A percentile compares a stretch with the other conserved stretches of the same genome.
Conservation (phyloP, 2,113 vertebrate genomes). For the Cyprinus carpio region DNA sequence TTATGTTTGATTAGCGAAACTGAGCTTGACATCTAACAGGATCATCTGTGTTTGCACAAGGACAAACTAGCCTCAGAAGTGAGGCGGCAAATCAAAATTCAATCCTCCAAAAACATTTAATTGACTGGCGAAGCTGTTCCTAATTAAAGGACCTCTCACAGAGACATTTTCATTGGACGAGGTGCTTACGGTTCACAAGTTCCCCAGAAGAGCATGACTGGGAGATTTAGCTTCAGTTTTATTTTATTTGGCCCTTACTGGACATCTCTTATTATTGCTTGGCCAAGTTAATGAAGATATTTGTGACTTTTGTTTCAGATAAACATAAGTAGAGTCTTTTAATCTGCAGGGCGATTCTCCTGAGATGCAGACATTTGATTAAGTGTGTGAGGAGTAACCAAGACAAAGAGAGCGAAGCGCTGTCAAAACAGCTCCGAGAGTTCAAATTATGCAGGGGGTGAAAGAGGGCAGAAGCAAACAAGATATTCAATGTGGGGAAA, state of each 20-base stretch:
- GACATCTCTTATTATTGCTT: constrained; percentile 62
- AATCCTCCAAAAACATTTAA: constrained; percentile 32
- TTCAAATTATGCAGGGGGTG: constrained; percentile 4
- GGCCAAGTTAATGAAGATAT: constrained; percentile 61
- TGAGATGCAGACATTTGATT: constrained; percentile 18
- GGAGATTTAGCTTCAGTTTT: constrained; percentile 61
- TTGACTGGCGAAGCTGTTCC: constrained; percentile 31
- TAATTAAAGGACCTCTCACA: constrained; percentile 60
- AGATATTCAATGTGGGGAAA: neutral
- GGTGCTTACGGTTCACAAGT: constrained; percentile 57
- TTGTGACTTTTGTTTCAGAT: constrained; percentile 48
- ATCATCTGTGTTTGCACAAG: constrained; percentile 31
- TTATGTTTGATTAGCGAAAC: constrained; percentile 11
- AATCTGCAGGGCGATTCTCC: constrained; percentile 26
- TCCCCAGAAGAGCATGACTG: constrained; percentile 51
- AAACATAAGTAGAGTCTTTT: constrained; percentile 45
- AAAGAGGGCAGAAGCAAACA: constrained; percentile 9
- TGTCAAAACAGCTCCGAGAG: constrained; percentile 37
- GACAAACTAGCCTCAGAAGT: constrained; percentile 14
- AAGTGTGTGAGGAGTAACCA: constrained; percentile 37
- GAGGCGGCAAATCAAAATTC: constrained; percentile 15
- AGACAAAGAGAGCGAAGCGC: constrained; percentile 20
- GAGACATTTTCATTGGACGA: constrained; percentile 66
- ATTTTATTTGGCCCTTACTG: constrained; percentile 65
- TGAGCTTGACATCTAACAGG: constrained; percentile 10